Evolutionary conservation across 2,888 invertebrate species (phyloP).

Genomic region (Oligia fasciuncula): DNA sequence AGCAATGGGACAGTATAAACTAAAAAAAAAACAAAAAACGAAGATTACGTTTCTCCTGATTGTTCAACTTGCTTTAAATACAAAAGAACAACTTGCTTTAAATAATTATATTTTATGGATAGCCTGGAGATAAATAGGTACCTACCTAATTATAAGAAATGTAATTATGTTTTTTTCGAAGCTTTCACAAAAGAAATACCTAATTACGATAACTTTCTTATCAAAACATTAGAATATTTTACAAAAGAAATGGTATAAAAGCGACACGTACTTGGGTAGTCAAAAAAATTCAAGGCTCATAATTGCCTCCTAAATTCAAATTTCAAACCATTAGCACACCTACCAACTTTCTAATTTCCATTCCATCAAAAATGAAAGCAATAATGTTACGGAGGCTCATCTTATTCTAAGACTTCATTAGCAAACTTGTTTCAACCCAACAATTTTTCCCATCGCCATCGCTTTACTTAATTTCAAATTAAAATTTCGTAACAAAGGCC

Average conservation of each 20-base stretch:
- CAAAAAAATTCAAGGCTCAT: constrained; percentile 6
- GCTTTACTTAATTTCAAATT: constrained; percentile 71
- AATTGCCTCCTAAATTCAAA: constrained; percentile 34
- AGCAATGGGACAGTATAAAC: not conserved
- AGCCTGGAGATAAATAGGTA: not conserved
- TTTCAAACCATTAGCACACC: constrained; percentile 40
- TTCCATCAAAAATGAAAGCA: constrained; percentile 49
- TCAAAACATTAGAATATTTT: constrained; percentile 25
- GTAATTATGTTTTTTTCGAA: not conserved
- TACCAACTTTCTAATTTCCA: constrained; percentile 50
- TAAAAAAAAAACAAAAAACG: not conserved
- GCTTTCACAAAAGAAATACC: not conserved
- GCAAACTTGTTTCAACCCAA: constrained; percentile 61
- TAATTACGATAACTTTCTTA: constrained; percentile 7
- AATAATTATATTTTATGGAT: not conserved
- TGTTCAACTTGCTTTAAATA: not conserved
- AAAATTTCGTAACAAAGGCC: constrained; percentile 68
- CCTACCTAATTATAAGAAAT: not conserved
- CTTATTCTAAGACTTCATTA: constrained; percentile 56
- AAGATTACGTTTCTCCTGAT: not conserved
- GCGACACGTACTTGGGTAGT: not conserved
- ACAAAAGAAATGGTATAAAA: not conserved
- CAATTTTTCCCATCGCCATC: constrained; percentile 53
- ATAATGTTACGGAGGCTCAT: constrained; percentile 53
- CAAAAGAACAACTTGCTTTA: not conserved